phyloP scores from a whole-genome alignment of 2,797 vertebrate species.

The Rachycentron canadum region DNA sequence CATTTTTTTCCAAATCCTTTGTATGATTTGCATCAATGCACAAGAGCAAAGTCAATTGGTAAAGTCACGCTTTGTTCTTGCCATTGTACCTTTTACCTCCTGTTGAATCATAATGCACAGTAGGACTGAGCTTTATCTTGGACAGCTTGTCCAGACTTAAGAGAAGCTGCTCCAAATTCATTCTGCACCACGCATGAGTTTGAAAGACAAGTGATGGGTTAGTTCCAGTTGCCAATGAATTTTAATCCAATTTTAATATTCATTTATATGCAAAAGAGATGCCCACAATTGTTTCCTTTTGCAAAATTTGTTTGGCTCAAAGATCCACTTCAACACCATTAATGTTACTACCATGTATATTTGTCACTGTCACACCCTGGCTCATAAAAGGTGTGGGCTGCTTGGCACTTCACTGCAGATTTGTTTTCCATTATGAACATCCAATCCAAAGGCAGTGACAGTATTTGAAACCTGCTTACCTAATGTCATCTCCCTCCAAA shows the following conservation, averaged over 20 bases:
- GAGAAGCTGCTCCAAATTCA: neutral
- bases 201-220: neutral
- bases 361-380: neutral
- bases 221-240: neutral
- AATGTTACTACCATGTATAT: neutral
- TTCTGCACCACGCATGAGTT: neutral
- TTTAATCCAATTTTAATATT: neutral
- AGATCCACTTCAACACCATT: neutral
- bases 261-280: neutral
- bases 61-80: neutral
- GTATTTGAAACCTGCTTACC: constrained; percentile 30
- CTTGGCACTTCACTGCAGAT: constrained; percentile 21
- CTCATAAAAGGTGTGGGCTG: neutral
- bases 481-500: constrained; percentile 22
- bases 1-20: neutral
- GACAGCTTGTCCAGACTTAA: neutral
- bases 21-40: neutral
- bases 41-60: neutral
- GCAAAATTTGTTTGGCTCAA: neutral
- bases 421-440: constrained; percentile 11
- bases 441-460: constrained; percentile 20
- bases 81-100: neutral
- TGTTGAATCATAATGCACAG: neutral
- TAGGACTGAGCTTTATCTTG: neutral
- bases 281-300: neutral